Evolutionary conservation across 2,888 invertebrate species (phyloP).

Genomic region (Piscicola geometra): DNA sequence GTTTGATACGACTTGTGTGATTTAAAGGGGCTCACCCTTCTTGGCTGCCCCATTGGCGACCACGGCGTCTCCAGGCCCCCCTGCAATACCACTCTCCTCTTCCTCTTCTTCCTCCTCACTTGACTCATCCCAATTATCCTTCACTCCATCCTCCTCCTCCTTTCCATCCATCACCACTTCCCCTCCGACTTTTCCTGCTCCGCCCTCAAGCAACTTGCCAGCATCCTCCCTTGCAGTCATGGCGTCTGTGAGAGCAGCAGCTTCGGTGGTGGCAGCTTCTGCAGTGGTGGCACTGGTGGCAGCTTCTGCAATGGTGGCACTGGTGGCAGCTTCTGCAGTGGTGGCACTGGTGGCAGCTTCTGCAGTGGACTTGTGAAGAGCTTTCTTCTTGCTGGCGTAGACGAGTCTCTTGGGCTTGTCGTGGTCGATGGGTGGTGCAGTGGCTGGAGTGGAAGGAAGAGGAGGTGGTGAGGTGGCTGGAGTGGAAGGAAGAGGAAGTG

Average conservation of each 20-base stretch:
- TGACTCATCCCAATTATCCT: constrained; percentile 46
- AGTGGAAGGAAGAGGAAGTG: too few species aligned
- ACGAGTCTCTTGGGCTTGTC: constrained; percentile 49
- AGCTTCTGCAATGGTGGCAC: not conserved
- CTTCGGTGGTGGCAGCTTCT: too few species aligned
- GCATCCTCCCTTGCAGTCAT: too few species aligned
- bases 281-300: too few species aligned
- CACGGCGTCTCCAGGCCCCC: constrained; percentile 41
- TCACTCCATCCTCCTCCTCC: constrained; percentile 50
- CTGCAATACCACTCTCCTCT: not conserved
- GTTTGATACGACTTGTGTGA: too few species aligned
- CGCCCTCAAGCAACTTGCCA: not conserved
- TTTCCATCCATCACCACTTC: not conserved
- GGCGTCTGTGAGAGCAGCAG: not conserved
- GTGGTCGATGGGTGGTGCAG: not conserved
- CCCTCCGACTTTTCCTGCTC: not conserved
- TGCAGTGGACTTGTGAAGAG: constrained; percentile 42
- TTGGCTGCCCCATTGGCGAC: not conserved
- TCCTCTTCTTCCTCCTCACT: constrained; percentile 42
- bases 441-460: not conserved
- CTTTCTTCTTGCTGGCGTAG: constrained; percentile 47
- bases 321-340: not conserved
- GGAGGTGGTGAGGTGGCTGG: too few species aligned
- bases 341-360: not conserved
- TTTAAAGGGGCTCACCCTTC: not conserved